A percentile compares a stretch with the other conserved stretches of the same genome.
These are phyloP conservation scores for Hyppa rectilinea DNA, from an alignment of 2,888 invertebrate genomes.

Conservation along the genomic window DNA sequence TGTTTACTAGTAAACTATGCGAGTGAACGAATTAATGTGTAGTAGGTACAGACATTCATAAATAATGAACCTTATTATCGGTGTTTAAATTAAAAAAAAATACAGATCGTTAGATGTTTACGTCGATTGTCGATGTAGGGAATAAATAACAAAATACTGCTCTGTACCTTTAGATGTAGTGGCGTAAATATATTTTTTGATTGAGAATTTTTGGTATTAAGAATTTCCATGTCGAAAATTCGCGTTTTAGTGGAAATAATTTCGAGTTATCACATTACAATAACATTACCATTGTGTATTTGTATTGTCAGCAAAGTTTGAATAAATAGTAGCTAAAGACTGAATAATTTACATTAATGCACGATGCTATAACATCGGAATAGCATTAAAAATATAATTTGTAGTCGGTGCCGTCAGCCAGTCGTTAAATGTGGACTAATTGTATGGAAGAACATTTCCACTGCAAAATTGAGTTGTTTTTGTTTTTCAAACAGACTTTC, in stretches of 20 bases:
- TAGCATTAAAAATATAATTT: not conserved
- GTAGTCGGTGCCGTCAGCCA: too few relatives aligned
- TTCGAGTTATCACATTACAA: not conserved
- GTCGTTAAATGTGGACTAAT: not conserved
- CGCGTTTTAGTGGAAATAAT: not conserved
- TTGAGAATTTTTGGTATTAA: too few relatives aligned
- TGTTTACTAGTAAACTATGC: conserved; percentile 27
- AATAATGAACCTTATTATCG: not conserved
- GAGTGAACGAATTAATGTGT: conserved; percentile 18
- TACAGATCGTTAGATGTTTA: not conserved
- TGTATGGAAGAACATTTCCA: not conserved
- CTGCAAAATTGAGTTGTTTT: not conserved
- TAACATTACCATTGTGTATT: not conserved
- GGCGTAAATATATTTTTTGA: too few relatives aligned
- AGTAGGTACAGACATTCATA: not conserved
- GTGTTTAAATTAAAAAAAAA: not conserved
- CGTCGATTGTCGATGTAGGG: too few relatives aligned
- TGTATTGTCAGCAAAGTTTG: not conserved
- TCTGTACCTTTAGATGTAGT: too few relatives aligned
- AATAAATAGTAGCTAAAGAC: not conserved
- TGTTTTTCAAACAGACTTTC: not conserved
- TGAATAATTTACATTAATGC: not conserved
- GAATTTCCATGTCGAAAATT: not conserved
- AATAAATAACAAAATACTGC: not conserved
- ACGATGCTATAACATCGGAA: not conserved